These are phyloP conservation scores for Matsumyia berberina DNA, from an alignment of 2,888 invertebrate genomes.

Conservation along the genomic window DNA sequence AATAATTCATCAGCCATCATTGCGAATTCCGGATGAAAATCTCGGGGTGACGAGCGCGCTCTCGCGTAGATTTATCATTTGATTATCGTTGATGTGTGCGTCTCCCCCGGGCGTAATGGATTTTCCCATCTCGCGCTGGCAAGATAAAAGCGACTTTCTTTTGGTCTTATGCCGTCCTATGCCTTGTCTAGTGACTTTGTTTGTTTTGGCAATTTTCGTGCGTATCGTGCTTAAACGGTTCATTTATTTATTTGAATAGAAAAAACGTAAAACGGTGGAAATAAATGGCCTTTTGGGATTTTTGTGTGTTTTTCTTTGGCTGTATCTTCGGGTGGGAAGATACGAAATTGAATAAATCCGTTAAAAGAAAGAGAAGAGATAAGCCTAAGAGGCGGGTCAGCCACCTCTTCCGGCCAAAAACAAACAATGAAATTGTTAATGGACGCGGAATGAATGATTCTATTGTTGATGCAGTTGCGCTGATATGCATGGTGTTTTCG, in stretches of 20 bases:
- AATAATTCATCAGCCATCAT: conserved; percentile 72
- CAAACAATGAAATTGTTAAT: conserved; percentile 61
- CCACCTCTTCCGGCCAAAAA: conserved; percentile 40
- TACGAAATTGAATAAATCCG: conserved; percentile 66
- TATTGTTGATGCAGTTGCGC: conserved; percentile 53
- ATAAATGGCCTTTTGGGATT: conserved; percentile 50
- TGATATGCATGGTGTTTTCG: conserved; percentile 16
- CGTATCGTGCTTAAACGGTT: conserved; percentile 71
- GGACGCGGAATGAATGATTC: conserved; percentile 49
- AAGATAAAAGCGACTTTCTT: conserved; percentile 47
- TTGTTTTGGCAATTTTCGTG: conserved; percentile 67
- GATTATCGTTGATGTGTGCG: conserved; percentile 67
- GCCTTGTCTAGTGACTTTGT: conserved; percentile 44
- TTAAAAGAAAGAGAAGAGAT: conserved; percentile 66
- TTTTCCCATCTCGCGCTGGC: conserved; percentile 24
- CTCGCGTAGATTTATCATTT: conserved; percentile 71
- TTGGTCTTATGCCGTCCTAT: background rate
- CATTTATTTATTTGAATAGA: conserved; percentile 72
- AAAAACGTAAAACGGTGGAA: conserved; percentile 49
- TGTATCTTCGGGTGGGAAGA: conserved; percentile 13
- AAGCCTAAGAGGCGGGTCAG: conserved; percentile 49
- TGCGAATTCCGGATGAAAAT: conserved; percentile 69
- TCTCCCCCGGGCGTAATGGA: conserved; percentile 29
- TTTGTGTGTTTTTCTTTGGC: conserved; percentile 9
- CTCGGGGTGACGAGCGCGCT: conserved; percentile 59